Conservation (phyloP, 2,888 invertebrate genomes). For the Carpatolechia fugitivella region DNA sequence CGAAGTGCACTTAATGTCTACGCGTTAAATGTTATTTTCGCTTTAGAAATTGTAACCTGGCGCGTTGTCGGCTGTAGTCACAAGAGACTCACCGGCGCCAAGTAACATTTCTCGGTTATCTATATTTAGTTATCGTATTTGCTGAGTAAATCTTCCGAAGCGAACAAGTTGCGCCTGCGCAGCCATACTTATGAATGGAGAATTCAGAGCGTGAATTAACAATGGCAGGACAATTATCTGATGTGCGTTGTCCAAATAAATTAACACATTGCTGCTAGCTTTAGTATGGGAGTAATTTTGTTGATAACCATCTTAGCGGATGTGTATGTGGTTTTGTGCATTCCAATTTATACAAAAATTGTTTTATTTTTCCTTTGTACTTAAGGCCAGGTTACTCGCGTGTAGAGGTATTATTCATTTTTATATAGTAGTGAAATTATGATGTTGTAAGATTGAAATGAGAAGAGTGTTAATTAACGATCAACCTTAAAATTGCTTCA, state of each 20-base stretch:
- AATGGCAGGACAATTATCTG: conserved; percentile 51
- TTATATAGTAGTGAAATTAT: no score
- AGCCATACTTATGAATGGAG: conserved; percentile 38
- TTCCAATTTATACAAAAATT: neutral
- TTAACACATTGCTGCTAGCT: conserved; percentile 2
- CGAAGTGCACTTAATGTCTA: no score
- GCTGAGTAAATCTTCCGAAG: conserved; percentile 42
- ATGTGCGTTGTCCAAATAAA: conserved; percentile 6
- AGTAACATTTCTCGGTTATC: conserved; percentile 48
- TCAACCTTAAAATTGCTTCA: no score
- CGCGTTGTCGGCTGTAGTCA: neutral
- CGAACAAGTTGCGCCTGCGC: neutral
- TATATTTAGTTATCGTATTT: conserved; percentile 53
- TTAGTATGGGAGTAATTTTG: neutral
- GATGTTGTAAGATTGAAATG: neutral
- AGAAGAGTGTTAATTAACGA: no score
- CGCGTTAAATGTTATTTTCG: no score
- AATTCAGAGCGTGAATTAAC: conserved; percentile 69
- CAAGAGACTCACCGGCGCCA: conserved; percentile 58
- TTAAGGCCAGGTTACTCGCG: no score
- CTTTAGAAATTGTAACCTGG: no score
- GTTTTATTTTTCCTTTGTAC: neutral
- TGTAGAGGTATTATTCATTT: no score
- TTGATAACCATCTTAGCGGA: neutral
- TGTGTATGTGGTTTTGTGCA: neutral